phyloP scores from a whole-genome alignment of 2,888 invertebrate genomes.

The Macrophya annulata region DNA sequence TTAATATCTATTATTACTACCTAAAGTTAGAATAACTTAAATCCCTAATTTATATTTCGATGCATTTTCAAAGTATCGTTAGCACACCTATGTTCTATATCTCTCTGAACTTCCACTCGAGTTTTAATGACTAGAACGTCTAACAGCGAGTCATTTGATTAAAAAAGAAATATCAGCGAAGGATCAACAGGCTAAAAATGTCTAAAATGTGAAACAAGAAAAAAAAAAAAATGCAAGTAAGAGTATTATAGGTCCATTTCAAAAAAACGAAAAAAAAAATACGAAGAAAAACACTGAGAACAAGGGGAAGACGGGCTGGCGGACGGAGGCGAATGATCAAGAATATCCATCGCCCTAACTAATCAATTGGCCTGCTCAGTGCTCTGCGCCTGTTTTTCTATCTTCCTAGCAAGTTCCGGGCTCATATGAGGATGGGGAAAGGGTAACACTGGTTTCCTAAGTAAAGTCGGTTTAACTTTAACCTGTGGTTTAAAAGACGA shows the following conservation, averaged over 20 bases:
- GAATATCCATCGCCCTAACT: background rate
- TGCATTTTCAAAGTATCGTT: slow-evolving; percentile 62
- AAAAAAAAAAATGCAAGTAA: slow-evolving; percentile 69
- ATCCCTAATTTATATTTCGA: slow-evolving; percentile 58
- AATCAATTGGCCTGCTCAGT: slow-evolving; percentile 73
- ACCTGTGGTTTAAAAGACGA: slow-evolving; percentile 86
- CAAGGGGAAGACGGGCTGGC: slow-evolving; percentile 38
- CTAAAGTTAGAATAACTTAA: slow-evolving; percentile 11
- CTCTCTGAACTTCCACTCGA: slow-evolving; percentile 57
- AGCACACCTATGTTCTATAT: slow-evolving; percentile 62
- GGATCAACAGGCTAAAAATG: slow-evolving; percentile 5
- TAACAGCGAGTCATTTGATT: slow-evolving; percentile 75
- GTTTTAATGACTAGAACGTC: slow-evolving; percentile 76
- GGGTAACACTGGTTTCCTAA: slow-evolving; percentile 85
- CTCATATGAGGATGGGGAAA: slow-evolving; percentile 79
- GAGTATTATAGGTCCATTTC: slow-evolving; percentile 3
- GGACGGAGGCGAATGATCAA: slow-evolving; percentile 43
- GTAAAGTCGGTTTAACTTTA: slow-evolving; percentile 91
- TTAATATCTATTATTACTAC: slow-evolving; percentile 56
- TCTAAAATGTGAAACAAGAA: slow-evolving; percentile 59
- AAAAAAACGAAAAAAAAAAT: slow-evolving; percentile 7
- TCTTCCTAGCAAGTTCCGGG: slow-evolving; percentile 76
- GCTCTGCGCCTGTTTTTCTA: slow-evolving; percentile 77
- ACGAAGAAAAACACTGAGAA: background rate
- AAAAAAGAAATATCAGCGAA: slow-evolving; percentile 70